Percentiles rank a stretch among this genome's conserved stretches.
Conservation (phyloP, 2,888 invertebrate species). For the Lottia scabra region DNA sequence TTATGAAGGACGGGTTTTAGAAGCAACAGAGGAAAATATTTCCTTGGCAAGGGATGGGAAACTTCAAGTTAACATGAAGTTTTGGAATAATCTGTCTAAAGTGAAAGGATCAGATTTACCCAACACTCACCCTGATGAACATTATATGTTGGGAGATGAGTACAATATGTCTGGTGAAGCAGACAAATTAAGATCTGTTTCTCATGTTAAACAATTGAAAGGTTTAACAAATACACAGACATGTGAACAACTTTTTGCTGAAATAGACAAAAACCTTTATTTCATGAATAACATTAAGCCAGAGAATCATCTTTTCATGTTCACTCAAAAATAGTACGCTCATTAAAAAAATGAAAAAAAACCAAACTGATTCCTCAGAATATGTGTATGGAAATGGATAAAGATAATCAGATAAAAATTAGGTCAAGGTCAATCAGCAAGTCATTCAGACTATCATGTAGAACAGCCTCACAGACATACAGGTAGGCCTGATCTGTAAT, state of each 20-base stretch:
- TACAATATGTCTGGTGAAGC: neutral
- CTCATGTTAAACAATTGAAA: neutral
- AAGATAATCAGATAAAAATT: no score
- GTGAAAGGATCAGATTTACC: no score
- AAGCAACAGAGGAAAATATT: neutral
- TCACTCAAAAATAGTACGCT: neutral
- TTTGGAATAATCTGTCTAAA: no score
- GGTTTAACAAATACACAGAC: neutral
- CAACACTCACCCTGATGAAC: neutral
- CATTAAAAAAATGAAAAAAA: no score
- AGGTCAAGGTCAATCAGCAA: no score
- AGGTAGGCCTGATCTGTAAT: no score
- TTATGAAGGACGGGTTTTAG: neutral
- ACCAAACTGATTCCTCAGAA: no score
- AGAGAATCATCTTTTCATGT: neutral
- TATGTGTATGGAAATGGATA: no score
- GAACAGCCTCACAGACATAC: no score
- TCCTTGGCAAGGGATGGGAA: neutral
- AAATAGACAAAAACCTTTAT: neutral
- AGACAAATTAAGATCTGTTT: neutral
- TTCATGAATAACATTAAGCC: neutral
- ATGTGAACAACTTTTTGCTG: neutral
- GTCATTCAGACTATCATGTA: no score
- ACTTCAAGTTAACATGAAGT: neutral
- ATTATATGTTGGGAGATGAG: neutral